These are phyloP conservation scores for Morelia viridis DNA, from an alignment of 2,797 vertebrate genomes.

Conservation along the genomic window DNA sequence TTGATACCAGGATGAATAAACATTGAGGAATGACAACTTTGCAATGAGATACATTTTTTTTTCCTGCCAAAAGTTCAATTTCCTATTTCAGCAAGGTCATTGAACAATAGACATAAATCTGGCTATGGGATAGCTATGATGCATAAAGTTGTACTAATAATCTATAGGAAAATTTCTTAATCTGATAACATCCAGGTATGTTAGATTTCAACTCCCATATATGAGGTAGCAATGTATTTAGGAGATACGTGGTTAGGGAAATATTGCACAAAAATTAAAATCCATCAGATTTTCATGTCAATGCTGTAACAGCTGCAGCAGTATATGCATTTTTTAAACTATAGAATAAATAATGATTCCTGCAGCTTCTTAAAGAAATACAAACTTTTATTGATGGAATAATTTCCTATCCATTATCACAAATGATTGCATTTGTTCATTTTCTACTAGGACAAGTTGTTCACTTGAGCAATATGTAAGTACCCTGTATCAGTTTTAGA, in stretches of 20 bases:
- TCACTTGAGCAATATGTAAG: not conserved
- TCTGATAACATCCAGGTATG: too few relatives aligned
- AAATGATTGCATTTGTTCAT: not conserved
- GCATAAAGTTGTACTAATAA: not conserved
- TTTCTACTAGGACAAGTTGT: not conserved
- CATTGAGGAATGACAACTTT: conserved; percentile 14
- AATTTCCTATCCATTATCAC: not conserved
- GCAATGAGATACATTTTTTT: conserved; percentile 40
- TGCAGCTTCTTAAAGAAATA: not conserved
- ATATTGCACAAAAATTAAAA: not conserved
- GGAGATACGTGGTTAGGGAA: not conserved
- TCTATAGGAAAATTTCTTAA: not conserved
- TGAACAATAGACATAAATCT: conserved; percentile 44
- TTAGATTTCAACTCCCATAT: too few relatives aligned
- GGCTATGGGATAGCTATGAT: not conserved
- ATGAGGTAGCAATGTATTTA: not conserved
- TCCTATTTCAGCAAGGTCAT: conserved; percentile 35
- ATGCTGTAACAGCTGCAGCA: not conserved
- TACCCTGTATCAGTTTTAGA: conserved; percentile 28
- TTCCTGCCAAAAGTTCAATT: conserved; percentile 50
- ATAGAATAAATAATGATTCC: not conserved
- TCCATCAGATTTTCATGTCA: not conserved
- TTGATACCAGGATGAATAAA: conserved; percentile 51
- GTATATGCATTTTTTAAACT: not conserved
- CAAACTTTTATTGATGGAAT: not conserved